Evolutionary conservation across 2,888 invertebrate species (phyloP), one percentile per base, ranked within the genome.

Genomic region (Brassicogethes aeneus): DNA sequence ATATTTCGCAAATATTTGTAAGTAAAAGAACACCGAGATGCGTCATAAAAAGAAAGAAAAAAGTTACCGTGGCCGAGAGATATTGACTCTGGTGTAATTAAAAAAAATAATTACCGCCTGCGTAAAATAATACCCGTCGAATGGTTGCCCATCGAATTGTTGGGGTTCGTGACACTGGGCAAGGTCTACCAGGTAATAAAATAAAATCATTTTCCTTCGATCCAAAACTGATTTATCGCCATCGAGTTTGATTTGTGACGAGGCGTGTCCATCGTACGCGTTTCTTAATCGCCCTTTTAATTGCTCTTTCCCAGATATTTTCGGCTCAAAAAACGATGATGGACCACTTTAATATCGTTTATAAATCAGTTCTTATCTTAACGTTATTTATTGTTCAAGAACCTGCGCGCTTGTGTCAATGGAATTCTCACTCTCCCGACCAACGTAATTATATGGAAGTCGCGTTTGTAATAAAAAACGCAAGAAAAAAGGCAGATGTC

Each of bases 211-310:
- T 48, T 43, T 39, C 41, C 15, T 41, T 50, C 43, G 49, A 53
- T 53, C 41, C 33, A 46, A n/a, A n/a, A 45, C 57, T 64, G 63
- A 64, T 65, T 64, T 65, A 65, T 59, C 52, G 43, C 49, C 52
- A 62, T 62, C 62, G 60, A 64, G 55, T 50, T 60, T 64, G 66
- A 64, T 66, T 65, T 65, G 66, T 66, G 64, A 62, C 51, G 60
- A 59, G 59, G 59, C 60, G 60, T 60, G 5, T 59, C 54, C 55
- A 41, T 23, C 49, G 56, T 56, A 57, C 57, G 55, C 56, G 57
- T 59, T 60, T 59, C 60, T 61, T 63, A 62, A 62, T 63, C 60
- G 61, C 51, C 48, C 52, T 60, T 61, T 65, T 61, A 64, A 62
- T 63, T 60, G 61, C 57, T 59, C 56, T 59, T 58, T 32, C 53